Evolutionary conservation across 2,797 vertebrate genomes (phyloP).

Genomic region (Xerus rutilus): DNA sequence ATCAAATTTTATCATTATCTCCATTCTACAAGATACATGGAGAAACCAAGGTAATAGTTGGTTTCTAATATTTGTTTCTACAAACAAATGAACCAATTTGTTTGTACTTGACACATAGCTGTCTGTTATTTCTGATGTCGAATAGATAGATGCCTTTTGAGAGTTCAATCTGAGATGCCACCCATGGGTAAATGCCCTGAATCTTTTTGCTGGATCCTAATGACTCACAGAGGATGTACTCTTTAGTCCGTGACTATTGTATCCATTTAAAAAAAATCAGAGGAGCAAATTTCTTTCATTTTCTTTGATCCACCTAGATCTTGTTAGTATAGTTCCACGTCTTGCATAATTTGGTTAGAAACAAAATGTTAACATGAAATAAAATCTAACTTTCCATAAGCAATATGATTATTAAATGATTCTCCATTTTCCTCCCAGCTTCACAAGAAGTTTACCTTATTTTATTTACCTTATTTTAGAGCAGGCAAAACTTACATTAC

Average conservation of each 20-base stretch:
- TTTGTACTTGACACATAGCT: background rate
- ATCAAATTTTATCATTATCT: constrained; percentile 5
- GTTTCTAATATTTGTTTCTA: no score
- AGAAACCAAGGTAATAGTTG: background rate
- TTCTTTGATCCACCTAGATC: background rate
- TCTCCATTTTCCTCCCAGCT: background rate
- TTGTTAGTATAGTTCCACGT: background rate
- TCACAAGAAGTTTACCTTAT: background rate
- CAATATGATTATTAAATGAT: background rate
- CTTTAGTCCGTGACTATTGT: background rate
- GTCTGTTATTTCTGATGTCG: background rate
- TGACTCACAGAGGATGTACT: background rate
- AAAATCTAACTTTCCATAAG: constrained; percentile 37
- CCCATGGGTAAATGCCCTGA: background rate
- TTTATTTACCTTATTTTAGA: background rate
- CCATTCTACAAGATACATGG: background rate
- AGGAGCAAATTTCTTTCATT: background rate
- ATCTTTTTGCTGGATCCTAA: constrained; percentile 19
- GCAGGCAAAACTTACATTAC: background rate
- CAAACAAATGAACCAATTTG: background rate
- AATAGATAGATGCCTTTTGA: background rate
- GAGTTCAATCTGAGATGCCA: background rate
- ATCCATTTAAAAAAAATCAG: background rate
- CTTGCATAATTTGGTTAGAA: background rate
- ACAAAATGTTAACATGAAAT: constrained; percentile 15